phyloP scores from a whole-genome alignment of 2,113 vertebrate species.

The Lagopus muta region DNA sequence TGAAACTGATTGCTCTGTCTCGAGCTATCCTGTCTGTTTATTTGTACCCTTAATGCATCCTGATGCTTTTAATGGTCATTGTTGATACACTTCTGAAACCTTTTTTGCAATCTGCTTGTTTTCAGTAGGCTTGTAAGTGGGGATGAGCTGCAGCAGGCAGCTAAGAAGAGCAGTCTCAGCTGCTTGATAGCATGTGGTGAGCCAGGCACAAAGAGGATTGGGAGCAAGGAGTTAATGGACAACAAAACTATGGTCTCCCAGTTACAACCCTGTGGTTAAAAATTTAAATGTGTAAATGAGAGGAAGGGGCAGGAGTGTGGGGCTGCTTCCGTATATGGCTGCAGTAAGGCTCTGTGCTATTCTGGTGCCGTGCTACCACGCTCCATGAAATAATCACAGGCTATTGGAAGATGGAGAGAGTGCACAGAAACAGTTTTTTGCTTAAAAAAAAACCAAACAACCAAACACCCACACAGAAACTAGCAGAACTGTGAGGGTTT shows the following conservation, averaged over 20 bases:
- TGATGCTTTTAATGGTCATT: not conserved
- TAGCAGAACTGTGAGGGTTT: not conserved
- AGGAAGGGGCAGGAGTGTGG: not conserved
- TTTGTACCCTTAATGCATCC: not conserved
- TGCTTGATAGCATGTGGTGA: not conserved
- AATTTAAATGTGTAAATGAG: not conserved
- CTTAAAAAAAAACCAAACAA: not conserved
- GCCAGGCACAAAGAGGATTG: not conserved
- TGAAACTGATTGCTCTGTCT: not conserved
- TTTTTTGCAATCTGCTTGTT: not conserved
- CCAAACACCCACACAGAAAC: not conserved
- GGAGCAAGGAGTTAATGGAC: not conserved
- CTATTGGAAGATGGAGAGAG: not conserved
- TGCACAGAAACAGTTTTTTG: not conserved
- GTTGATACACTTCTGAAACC: not conserved
- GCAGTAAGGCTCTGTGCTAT: accelerated
- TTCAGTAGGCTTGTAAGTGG: not conserved
- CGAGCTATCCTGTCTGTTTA: not conserved
- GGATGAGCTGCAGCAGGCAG: not conserved
- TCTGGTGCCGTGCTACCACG: not conserved
- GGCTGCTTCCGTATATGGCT: not conserved
- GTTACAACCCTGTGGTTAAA: not conserved
- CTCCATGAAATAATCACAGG: not conserved
- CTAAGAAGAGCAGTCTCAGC: not conserved
- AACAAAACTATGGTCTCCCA: not conserved